Conservation (phyloP, 2,888 invertebrate species). For the Synergus japonicus region DNA sequence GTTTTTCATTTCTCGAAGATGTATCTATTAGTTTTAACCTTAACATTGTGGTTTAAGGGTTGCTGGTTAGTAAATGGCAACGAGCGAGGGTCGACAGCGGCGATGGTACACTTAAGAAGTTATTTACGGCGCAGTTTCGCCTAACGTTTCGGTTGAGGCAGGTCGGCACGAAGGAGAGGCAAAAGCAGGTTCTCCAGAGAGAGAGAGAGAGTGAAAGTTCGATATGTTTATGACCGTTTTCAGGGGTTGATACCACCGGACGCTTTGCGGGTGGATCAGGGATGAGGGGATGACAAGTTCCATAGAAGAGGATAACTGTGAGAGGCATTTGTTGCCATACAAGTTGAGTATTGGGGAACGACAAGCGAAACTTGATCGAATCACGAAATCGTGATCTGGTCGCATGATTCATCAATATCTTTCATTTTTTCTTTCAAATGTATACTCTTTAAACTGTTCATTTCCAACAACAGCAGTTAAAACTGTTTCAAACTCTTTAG, state of each 20-base stretch:
- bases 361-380: conserved; percentile 53
- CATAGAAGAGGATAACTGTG: conserved; percentile 44
- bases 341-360: conserved; percentile 44
- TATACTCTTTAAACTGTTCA: background rate
- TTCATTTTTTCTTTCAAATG: conserved; percentile 41
- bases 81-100: conserved; percentile 61
- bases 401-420: conserved; percentile 57
- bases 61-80: conserved; percentile 31
- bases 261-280: conserved; percentile 45
- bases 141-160: conserved; percentile 73
- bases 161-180: conserved; percentile 65
- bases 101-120: conserved; percentile 71
- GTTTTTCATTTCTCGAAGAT: conserved; percentile 1
- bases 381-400: conserved; percentile 57
- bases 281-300: conserved; percentile 50
- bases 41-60: conserved; percentile 33
- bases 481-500: background rate
- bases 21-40: conserved; percentile 15
- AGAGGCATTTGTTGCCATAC: conserved; percentile 29
- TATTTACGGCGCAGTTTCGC: conserved; percentile 75
- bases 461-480: background rate
- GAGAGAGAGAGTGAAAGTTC: conserved; percentile 47
- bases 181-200: background rate
- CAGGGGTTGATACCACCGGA: conserved; percentile 61
- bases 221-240: conserved; percentile 74